Evolutionary conservation across 2,113 vertebrate genomes (phyloP).

Genomic region (Podiceps cristatus): DNA sequence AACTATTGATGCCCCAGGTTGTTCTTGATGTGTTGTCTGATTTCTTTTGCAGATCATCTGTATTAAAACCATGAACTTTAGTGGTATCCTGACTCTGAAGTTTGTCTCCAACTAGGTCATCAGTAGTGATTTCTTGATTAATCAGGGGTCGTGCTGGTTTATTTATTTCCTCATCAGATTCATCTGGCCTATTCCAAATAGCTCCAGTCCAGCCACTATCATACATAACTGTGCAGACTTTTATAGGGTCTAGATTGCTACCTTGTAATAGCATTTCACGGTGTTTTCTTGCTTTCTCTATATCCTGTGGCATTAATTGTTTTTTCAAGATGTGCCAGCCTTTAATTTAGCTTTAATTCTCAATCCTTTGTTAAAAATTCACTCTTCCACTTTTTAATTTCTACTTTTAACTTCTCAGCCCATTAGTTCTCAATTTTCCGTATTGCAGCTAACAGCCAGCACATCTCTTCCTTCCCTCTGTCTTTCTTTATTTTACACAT

Average conservation of each 20-base stretch:
- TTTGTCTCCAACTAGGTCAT: background rate
- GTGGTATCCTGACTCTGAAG: background rate
- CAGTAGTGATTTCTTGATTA: background rate
- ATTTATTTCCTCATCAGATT: background rate
- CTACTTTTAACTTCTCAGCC: background rate
- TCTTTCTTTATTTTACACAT: background rate
- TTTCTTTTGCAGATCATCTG: background rate
- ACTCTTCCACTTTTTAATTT: background rate
- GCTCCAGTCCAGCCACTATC: background rate
- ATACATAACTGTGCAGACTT: background rate
- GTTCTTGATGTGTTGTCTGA: background rate
- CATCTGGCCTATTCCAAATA: background rate
- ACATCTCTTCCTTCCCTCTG: background rate
- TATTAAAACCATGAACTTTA: background rate
- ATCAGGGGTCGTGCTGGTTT: background rate
- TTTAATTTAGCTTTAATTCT: background rate
- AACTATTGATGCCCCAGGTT: background rate
- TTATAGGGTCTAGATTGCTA: background rate
- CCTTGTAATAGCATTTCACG: background rate
- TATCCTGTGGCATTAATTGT: background rate
- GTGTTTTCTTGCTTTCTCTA: background rate
- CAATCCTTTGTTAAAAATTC: background rate
- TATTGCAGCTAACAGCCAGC: background rate
- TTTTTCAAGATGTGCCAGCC: background rate
- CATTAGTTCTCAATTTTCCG: background rate